Base-by-base conservation (phyloP, 2,888 invertebrate genomes). In the Lysandra bellargus region DNA sequence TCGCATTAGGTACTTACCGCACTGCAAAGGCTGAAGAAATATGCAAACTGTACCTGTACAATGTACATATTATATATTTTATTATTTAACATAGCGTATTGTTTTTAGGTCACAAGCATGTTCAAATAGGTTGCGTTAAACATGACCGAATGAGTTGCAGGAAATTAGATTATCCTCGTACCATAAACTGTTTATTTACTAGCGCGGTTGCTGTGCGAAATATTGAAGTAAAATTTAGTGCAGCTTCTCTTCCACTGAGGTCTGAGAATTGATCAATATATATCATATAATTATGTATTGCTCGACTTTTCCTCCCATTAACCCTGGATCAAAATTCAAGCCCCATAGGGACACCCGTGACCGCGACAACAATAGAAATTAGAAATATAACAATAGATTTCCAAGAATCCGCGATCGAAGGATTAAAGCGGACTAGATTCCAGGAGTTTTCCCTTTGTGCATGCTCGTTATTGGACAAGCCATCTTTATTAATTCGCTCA, bases 401-500 rank as follows among this genome's bases (percentile, higher is more conserved):
- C 33, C 33, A 33, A 33, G 33, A 33, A 33, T 33, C 33, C 33
- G 33, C 33, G 33, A 33, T 33, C 33, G 33, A 33, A 33, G 33
- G 2, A 33, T 33, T 69, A 14, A 69, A 33, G 14, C 6, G 17
- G 12, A 69, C 14, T 69, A 17, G 5, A 33, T 69, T 69, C 5
- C 69, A 14, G 69, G 5, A 12, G 17, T 69, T 69, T 69, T 69
- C 69, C 69, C 69, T 69, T 33, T 17, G 33, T 69, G 5, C 14
- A 33, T 14, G 7, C 4, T 69, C 33, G 69, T 69, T 69, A 69
- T 33, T 69, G 30, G 69, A 69, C 69, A 69, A 69, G 69, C 37
- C 69, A 69, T 69, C 69, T 69, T 37, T 69, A 69, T 69, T 69
- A 69, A 69, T 69, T 69, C 69, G 69, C 69, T 69, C 69, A 69